Conservation (phyloP, 2,113 vertebrate genomes). For the Xiphophorus maculatus region DNA sequence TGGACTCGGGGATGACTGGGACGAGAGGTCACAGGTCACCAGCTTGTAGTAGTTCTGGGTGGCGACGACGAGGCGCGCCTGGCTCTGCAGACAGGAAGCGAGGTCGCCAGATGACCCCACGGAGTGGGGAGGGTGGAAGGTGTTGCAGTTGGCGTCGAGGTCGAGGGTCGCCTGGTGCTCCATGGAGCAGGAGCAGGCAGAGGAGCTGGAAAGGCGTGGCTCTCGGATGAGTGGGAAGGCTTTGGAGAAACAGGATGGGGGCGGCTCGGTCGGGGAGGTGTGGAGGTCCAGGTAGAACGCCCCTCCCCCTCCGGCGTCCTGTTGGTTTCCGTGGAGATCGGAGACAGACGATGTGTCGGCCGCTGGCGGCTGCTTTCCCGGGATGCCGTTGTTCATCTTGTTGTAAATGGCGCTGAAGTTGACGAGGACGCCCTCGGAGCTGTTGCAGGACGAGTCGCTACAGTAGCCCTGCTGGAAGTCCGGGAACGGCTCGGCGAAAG, state of each 20-base stretch:
- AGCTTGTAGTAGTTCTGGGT: constrained; percentile 99
- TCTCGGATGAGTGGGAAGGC: constrained; percentile 78
- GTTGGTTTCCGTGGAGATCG: constrained; percentile 59
- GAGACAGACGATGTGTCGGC: constrained; percentile 85
- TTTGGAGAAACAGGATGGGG: constrained; percentile 63
- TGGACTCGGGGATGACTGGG: constrained; percentile 94
- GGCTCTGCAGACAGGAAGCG: constrained; percentile 92
- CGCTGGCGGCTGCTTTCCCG: constrained; percentile 72
- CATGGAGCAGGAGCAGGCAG: constrained; percentile 80
- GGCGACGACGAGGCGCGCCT: constrained; percentile 92
- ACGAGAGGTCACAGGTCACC: constrained; percentile 95
- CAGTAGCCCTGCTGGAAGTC: constrained; percentile 88
- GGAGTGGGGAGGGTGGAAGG: constrained; percentile 81
- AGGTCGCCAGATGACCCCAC: constrained; percentile 80
- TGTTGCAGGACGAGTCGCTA: constrained; percentile 96
- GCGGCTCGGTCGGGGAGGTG: constrained; percentile 88
- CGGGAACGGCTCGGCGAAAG: constrained; percentile 77
- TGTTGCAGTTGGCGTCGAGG: constrained; percentile 96
- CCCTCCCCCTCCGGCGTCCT: constrained; percentile 45
- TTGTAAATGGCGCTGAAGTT: constrained; percentile 96
- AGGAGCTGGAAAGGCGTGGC: constrained; percentile 80
- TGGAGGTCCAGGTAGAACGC: constrained; percentile 97
- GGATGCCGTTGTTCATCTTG: constrained; percentile 85
- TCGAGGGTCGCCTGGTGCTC: constrained; percentile 79
- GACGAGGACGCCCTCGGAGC: constrained; percentile 92